Evolutionary conservation across 2,113 vertebrate genomes (phyloP).

Genomic region (Ellobius talpinus): DNA sequence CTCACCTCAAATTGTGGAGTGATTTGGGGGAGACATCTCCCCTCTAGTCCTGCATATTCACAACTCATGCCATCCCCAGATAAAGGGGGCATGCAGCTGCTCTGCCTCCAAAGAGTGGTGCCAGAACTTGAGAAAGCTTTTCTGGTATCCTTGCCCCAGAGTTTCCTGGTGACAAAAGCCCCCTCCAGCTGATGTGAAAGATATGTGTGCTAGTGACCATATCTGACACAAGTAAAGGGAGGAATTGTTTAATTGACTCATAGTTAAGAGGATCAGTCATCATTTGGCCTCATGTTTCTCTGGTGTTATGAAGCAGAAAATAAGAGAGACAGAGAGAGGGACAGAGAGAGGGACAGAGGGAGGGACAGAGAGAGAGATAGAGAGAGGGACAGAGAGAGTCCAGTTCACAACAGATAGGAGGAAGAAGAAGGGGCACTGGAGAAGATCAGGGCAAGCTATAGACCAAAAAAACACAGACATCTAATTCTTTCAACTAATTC

Average conservation of each 20-base stretch:
- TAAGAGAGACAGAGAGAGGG: no score
- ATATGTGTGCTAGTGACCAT: not conserved
- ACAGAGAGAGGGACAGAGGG: no score
- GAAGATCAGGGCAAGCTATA: not conserved
- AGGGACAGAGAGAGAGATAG: no score
- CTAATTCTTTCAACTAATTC: not conserved
- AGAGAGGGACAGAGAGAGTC: no score
- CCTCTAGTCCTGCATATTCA: not conserved
- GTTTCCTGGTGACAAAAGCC: not conserved
- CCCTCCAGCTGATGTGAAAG: not conserved
- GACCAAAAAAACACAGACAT: not conserved
- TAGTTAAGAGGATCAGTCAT: no score
- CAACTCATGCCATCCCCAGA: no score
- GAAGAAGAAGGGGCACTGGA: not conserved
- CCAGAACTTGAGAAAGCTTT: not conserved
- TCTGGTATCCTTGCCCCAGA: not conserved
- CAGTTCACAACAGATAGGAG: not conserved
- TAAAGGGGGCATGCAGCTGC: not conserved
- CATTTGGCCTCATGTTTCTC: not conserved
- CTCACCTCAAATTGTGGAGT: not conserved
- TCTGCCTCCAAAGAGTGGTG: not conserved
- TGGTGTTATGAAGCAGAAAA: not conserved
- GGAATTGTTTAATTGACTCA: not conserved
- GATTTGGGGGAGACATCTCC: not conserved
- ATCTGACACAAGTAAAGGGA: no score